These are phyloP conservation scores for Labeo rohita DNA, from an alignment of 2,113 vertebrate genomes.

Conservation along the genomic window DNA sequence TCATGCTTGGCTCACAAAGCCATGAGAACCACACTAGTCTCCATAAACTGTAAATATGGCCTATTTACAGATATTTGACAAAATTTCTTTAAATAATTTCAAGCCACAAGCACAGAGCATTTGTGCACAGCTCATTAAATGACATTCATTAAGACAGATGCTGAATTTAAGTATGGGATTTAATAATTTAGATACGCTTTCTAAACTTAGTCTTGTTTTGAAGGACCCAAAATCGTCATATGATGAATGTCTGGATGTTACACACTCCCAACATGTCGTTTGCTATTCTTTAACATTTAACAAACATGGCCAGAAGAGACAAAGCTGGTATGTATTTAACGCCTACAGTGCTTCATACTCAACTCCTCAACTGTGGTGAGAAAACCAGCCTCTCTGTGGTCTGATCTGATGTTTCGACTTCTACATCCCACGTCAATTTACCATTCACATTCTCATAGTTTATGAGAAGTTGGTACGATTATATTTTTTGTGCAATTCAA, in stretches of 20 bases:
- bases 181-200: background rate
- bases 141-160: background rate
- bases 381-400: slow-evolving; percentile 39
- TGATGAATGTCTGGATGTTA: background rate
- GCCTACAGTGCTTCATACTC: slow-evolving; percentile 42
- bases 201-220: background rate
- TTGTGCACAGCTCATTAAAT: background rate
- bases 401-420: slow-evolving; percentile 33
- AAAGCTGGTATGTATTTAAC: slow-evolving; percentile 44
- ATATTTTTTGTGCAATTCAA: background rate
- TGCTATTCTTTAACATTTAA: slow-evolving; percentile 23
- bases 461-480: background rate
- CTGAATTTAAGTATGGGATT: background rate
- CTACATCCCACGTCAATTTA: slow-evolving; percentile 31
- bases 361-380: slow-evolving; percentile 37
- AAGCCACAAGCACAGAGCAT: background rate
- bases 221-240: background rate
- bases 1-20: slow-evolving; percentile 18
- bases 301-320: background rate
- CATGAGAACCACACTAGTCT: background rate
- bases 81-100: background rate
- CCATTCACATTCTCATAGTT: background rate
- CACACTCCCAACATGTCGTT: slow-evolving; percentile 18
- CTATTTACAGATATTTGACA: background rate
- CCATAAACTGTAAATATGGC: slow-evolving; percentile 17